These are phyloP conservation scores for Anas platyrhynchos DNA, from an alignment of 2,113 vertebrate genomes.

Conservation along the genomic window DNA sequence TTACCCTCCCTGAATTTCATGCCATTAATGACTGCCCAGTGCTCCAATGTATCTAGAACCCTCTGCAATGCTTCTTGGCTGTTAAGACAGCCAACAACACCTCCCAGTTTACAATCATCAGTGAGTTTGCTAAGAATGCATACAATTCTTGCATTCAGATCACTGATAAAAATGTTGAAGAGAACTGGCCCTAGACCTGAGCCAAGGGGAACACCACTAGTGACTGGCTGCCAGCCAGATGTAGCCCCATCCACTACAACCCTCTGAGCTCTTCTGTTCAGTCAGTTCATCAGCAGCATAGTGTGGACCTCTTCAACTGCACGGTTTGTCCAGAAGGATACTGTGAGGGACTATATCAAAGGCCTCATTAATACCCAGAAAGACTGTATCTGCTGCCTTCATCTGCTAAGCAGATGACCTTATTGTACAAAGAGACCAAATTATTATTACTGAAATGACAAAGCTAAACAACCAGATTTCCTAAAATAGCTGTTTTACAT, in stretches of 20 bases:
- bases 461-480: background rate
- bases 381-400: background rate
- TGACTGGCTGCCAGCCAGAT: background rate
- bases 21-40: background rate
- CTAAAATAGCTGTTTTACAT: background rate
- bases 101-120: background rate
- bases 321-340: background rate
- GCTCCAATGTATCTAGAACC: background rate
- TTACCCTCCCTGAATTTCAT: background rate
- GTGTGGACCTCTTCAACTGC: background rate
- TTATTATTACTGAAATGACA: background rate
- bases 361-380: background rate
- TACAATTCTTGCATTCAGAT: background rate
- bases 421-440: background rate
- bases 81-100: background rate
- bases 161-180: background rate
- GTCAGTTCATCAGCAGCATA: background rate
- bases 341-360: too few relatives aligned
- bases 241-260: background rate
- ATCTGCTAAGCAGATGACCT: background rate
- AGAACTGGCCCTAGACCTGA: background rate
- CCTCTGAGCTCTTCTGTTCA: background rate
- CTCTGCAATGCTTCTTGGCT: background rate
- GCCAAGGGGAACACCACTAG: background rate
- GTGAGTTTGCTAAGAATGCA: background rate